A percentile compares a stretch with the other conserved stretches of the same genome.
phyloP scores from a whole-genome alignment of 2,888 invertebrate genomes.

The Amblyjoppa proteus region DNA sequence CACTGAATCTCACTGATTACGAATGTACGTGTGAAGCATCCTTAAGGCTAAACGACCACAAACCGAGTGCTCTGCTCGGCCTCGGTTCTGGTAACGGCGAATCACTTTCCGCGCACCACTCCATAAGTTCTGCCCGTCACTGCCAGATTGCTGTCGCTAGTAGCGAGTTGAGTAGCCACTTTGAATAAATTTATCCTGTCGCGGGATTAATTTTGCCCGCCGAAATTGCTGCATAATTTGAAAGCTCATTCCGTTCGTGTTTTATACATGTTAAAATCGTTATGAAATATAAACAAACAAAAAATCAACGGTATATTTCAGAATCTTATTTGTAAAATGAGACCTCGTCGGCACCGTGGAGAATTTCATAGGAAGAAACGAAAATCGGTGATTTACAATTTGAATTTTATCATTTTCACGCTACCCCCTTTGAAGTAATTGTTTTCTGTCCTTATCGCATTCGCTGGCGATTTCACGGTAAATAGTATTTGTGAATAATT shows the following conservation, averaged over 20 bases:
- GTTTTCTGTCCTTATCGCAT: slow-evolving; percentile 38
- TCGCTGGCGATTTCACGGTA: slow-evolving; percentile 49
- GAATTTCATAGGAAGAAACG: slow-evolving; percentile 79
- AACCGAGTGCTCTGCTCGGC: neutral
- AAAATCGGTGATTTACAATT: slow-evolving; percentile 79
- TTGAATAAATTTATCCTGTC: neutral
- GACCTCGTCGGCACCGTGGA: slow-evolving; percentile 76
- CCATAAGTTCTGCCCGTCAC: neutral
- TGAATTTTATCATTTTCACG: slow-evolving; percentile 71
- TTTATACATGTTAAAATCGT: slow-evolving; percentile 34
- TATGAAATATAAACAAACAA: slow-evolving; percentile 58
- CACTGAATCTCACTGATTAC: too few species aligned
- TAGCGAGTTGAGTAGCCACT: neutral
- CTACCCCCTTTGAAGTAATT: slow-evolving; percentile 14
- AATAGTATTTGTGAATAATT: slow-evolving; percentile 42
- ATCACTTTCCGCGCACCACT: neutral
- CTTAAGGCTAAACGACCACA: neutral
- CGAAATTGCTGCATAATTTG: neutral
- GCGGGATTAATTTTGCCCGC: neutral
- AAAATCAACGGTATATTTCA: slow-evolving; percentile 78
- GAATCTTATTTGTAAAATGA: slow-evolving; percentile 80
- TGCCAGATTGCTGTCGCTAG: neutral
- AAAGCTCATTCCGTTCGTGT: slow-evolving; percentile 2
- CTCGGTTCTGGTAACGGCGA: neutral
- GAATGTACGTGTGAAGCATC: too few species aligned